A percentile compares a stretch with the other conserved stretches of the same genome.
Evolutionary conservation across 2,797 vertebrate species (phyloP).

Genomic region (Neoniphon sammara): DNA sequence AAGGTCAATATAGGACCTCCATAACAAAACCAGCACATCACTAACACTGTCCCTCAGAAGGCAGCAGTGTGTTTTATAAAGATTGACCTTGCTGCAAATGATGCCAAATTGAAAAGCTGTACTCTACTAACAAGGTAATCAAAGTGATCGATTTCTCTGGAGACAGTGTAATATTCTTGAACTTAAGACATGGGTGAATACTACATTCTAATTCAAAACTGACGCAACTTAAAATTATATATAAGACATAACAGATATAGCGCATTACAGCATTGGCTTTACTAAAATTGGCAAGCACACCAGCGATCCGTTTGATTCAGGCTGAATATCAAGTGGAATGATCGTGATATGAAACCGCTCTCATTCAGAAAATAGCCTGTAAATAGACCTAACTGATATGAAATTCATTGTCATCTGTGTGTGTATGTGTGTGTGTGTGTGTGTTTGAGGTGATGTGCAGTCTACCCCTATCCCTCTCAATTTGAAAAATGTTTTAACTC

Average conservation of each 20-base stretch:
- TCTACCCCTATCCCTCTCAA: background rate
- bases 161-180: background rate
- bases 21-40: background rate
- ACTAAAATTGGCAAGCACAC: background rate
- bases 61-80: background rate
- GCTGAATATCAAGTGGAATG: background rate
- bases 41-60: background rate
- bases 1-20: no score
- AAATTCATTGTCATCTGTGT: background rate
- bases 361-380: background rate
- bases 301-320: background rate
- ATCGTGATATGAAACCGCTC: background rate
- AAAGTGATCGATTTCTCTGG: background rate
- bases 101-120: background rate
- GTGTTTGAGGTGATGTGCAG: no score
- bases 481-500: background rate
- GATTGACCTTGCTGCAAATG: background rate
- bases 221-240: background rate
- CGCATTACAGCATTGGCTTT: background rate
- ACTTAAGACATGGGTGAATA: background rate
- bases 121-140: background rate
- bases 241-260: background rate
- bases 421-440: no score
- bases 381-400: constrained; percentile 1
- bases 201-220: background rate